These are phyloP conservation scores for Holothuria leucospilota DNA, from an alignment of 53 echinoderm and acorn worm genomes.

Conservation along the genomic window DNA sequence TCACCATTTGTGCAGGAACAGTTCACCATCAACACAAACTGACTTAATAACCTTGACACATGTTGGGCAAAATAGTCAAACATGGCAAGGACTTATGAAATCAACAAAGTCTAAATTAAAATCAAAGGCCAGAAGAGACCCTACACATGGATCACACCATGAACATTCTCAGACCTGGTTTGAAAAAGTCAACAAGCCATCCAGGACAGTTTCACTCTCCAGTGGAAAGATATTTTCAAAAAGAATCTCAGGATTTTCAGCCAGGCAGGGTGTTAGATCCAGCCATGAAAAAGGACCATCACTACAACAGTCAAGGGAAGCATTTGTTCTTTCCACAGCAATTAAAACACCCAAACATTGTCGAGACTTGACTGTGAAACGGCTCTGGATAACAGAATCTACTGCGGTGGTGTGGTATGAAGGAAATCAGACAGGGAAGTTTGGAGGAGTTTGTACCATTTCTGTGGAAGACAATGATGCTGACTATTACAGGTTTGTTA, in stretches of 20 bases:
- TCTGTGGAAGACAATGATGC: slow-evolving; percentile 59
- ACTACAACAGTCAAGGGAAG: background rate
- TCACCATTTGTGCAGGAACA: slow-evolving; percentile 45
- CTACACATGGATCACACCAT: slow-evolving; percentile 68
- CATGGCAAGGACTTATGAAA: slow-evolving; percentile 39
- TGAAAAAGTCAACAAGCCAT: background rate
- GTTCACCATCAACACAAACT: background rate
- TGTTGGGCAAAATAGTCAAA: slow-evolving; percentile 13
- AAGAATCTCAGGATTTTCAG: slow-evolving; percentile 12
- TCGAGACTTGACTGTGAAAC: slow-evolving; percentile 58
- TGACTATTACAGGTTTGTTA: slow-evolving; percentile 68
- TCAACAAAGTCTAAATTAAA: background rate
- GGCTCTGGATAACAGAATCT: slow-evolving; percentile 47
- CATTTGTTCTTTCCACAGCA: slow-evolving; percentile 43
- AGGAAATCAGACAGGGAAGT: slow-evolving; percentile 14
- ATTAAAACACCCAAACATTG: slow-evolving; percentile 69
- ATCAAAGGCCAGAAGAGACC: background rate
- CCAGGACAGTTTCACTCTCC: background rate
- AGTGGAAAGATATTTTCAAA: background rate
- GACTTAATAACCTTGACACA: background rate
- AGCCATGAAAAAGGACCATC: too few relatives aligned
- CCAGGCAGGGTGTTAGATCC: background rate
- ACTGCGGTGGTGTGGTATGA: slow-evolving; percentile 79
- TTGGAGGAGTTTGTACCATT: slow-evolving; percentile 75
- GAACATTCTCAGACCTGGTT: slow-evolving; percentile 35